Conservation (phyloP, 2,888 invertebrate species). For the Mesorhabditis spiculigera region DNA sequence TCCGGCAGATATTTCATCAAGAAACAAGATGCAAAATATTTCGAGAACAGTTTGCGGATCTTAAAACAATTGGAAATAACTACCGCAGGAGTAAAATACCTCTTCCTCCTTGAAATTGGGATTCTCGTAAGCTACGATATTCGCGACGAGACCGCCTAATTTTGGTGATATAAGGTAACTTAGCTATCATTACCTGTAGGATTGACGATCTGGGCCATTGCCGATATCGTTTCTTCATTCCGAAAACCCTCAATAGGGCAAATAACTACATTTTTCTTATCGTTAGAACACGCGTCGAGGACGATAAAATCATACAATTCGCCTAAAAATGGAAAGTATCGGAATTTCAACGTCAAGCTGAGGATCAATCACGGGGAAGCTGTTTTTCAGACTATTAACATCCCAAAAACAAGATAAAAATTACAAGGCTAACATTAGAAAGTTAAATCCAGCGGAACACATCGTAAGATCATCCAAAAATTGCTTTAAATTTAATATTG, state of each 20-base stretch:
- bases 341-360: too few relatives aligned
- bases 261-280: not conserved
- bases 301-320: not conserved
- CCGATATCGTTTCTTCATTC: not conserved
- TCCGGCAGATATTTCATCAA: not conserved
- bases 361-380: too few relatives aligned
- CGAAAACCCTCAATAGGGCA: not conserved
- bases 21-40: conserved; percentile 3
- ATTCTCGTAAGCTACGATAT: conserved; percentile 4
- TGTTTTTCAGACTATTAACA: too few relatives aligned
- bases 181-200: not conserved
- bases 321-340: not conserved
- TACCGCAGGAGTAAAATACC: not conserved
- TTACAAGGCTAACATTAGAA: too few relatives aligned
- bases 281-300: not conserved
- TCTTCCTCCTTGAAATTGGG: not conserved
- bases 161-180: too few relatives aligned
- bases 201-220: not conserved
- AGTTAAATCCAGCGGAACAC: too few relatives aligned
- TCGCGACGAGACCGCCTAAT: not conserved
- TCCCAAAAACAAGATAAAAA: too few relatives aligned
- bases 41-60: not conserved
- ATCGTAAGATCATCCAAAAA: too few relatives aligned
- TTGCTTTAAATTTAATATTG: too few relatives aligned
- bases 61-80: not conserved